Conservation (phyloP, 2,113 vertebrate species). For the Microtus ochrogaster region DNA sequence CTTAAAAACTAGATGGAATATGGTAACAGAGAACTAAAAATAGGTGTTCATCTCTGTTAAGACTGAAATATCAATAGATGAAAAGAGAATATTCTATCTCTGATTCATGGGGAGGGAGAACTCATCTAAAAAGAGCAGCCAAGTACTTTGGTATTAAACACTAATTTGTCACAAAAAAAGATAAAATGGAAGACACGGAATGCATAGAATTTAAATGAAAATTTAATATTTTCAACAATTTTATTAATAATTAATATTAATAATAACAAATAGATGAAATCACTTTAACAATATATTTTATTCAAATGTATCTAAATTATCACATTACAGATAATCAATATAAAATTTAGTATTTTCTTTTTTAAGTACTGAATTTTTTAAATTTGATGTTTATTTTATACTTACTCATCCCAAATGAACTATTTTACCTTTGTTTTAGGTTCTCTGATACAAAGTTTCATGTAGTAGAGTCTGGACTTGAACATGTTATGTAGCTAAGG, state of each 20-base stretch:
- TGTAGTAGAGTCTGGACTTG: not conserved
- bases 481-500: not conserved
- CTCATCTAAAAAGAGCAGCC: not conserved
- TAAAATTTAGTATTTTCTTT: not conserved
- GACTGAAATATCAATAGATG: not conserved
- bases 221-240: not conserved
- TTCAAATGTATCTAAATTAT: not conserved
- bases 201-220: not conserved
- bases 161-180: not conserved
- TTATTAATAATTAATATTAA: not conserved
- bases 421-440: not conserved
- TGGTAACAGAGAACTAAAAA: constrained; percentile 42
- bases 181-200: not conserved
- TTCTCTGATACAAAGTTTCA: not conserved
- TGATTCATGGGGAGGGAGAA: not conserved
- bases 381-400: not conserved
- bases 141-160: not conserved
- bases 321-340: not conserved
- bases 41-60: constrained; percentile 16
- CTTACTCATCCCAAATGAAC: not conserved
- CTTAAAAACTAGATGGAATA: constrained; percentile 43
- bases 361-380: not conserved
- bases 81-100: not conserved
- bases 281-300: not conserved
- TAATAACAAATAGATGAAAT: not conserved